Base-by-base conservation (phyloP, 2,113 vertebrate species). In the Phainopepla nitens region DNA sequence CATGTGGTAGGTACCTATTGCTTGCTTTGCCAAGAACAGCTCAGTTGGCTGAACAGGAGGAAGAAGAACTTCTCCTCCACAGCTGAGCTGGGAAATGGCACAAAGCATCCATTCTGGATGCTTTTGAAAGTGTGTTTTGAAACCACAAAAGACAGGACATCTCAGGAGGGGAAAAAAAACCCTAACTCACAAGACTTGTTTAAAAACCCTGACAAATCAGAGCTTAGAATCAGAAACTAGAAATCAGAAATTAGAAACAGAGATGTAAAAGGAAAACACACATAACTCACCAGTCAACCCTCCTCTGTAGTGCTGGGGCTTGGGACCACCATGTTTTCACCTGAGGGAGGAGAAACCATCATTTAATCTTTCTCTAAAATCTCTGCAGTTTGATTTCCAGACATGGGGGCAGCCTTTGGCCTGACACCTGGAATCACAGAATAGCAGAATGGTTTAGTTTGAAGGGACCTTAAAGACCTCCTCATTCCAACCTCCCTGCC, bases 1-100 rank as follows among this genome's bases (percentile, higher is more conserved):
- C 15, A 39, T 57, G 88, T 90, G 96, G 93, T 54, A 68, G 61
- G 42, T 56, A 92, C 95, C 92, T 95, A 87, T 86, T 39, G 42
- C 90, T 92, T 58, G 90, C 85, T 93, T 79, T 95, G 92, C 88
- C 88, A 47, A 19, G 73, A 75, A 27, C 49, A 82, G 53, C 72
- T 92, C 85, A 36, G 35, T 4, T 89, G 80, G 76, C 76, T 84
- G 86, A 81, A 41, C 61, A 78, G 3, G 7, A 41, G 86, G 82
- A 71, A 9, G 44, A 66, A 49, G 85, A 88, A 83, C 45, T 82
- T 89, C 35, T 76, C 61, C 39, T 79, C 53, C 70, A 45, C 33
- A 28, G 21, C 5, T 2, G 15, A 39, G 14, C 82, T 42, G 51
- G 69, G 73, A 90, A 71, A 90, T 53, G 49, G 44, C 24, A 64